Conservation (phyloP, 2,113 vertebrate genomes). For the Aegotheles bennettii region DNA sequence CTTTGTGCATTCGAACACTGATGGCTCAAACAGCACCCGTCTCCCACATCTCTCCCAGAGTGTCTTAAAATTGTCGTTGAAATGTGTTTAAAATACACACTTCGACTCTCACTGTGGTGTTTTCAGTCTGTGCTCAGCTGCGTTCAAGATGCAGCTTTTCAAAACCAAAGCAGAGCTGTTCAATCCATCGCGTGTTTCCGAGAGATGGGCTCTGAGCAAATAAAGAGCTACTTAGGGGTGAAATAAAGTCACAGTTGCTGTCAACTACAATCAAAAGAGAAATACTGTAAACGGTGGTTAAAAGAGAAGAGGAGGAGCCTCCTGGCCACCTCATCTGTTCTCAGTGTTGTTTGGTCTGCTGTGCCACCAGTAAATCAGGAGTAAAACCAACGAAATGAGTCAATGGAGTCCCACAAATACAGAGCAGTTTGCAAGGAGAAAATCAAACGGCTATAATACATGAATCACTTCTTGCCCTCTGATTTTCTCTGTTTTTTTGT, state of each 20-base stretch:
- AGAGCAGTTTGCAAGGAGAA: neutral
- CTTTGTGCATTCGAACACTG: neutral
- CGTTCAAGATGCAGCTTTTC: neutral
- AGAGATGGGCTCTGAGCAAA: neutral
- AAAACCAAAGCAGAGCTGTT: neutral
- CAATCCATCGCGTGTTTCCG: neutral
- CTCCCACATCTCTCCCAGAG: neutral
- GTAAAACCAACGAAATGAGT: neutral
- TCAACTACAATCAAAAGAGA: neutral
- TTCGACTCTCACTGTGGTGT: neutral
- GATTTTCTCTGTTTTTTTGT: neutral
- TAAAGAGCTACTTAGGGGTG: neutral
- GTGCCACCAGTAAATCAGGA: neutral
- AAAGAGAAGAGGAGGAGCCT: neutral
- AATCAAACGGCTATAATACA: rapidly evolving
- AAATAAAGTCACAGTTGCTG: neutral
- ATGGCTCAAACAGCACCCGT: neutral
- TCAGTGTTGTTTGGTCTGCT: rapidly evolving
- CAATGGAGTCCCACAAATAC: neutral
- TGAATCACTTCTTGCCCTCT: neutral
- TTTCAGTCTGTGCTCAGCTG: neutral
- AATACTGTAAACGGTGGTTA: neutral
- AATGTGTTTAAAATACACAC: neutral
- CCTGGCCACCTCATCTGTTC: neutral
- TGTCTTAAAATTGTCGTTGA: neutral